Percentiles rank a stretch among this genome's conserved stretches.
Evolutionary conservation across 2,888 invertebrate species (phyloP).

Genomic region (Heliconius sara): DNA sequence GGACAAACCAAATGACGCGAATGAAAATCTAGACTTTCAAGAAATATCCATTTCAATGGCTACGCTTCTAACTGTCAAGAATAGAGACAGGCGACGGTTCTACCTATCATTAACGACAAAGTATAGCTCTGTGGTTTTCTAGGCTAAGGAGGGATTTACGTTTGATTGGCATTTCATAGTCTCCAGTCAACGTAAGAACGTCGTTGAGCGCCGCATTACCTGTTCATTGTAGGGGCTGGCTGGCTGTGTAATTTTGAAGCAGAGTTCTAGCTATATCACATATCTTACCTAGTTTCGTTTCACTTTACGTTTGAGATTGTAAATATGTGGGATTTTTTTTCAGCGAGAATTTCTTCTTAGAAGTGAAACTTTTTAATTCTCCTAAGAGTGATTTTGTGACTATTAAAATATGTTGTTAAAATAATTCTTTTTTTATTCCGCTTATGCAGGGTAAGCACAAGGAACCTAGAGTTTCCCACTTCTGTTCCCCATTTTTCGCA

Average conservation of each 20-base stretch:
- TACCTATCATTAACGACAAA: conserved; percentile 27
- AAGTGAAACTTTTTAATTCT: background rate
- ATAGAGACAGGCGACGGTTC: conserved; percentile 24
- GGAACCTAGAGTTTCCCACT: too few relatives aligned
- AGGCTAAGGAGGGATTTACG: conserved; percentile 25
- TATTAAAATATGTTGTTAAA: too few relatives aligned
- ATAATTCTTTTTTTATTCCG: too few relatives aligned
- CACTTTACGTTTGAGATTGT: background rate
- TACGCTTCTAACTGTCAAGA: conserved; percentile 23
- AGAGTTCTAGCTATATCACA: background rate
- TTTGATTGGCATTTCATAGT: conserved; percentile 31
- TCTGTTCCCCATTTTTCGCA: too few relatives aligned
- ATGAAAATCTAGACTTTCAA: conserved; percentile 20
- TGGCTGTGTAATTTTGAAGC: background rate
- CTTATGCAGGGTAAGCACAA: too few relatives aligned
- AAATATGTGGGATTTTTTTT: background rate
- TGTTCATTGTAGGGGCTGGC: background rate
- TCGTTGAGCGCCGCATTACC: conserved; percentile 22
- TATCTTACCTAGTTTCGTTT: background rate
- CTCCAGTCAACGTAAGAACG: conserved; percentile 18
- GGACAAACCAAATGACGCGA: conserved; percentile 12
- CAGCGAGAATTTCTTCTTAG: background rate
- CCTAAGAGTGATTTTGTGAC: too few relatives aligned
- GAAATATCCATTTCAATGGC: conserved; percentile 28
- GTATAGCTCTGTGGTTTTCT: conserved; percentile 24